Base-by-base conservation (phyloP, 2,888 invertebrate species). In the Agonum fuliginosum region DNA sequence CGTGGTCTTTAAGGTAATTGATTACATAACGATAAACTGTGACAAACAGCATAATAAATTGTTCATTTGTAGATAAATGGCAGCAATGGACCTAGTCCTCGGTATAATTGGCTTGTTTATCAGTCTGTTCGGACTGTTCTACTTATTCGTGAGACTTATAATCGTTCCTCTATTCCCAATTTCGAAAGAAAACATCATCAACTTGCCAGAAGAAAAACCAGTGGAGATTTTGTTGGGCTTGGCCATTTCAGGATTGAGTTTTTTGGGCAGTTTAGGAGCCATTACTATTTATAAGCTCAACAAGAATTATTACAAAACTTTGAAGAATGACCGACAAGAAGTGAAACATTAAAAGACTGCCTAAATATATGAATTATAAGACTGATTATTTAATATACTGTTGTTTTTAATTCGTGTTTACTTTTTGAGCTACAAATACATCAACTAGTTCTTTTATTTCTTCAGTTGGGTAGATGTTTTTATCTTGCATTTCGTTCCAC, bases 401-500 rank as follows among this genome's bases (percentile, higher is more conserved):
- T 41, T 41, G 41, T 1, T 1, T 48, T 48, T 48, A 43, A 43
- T 43, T 43, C 1, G 12, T 43, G 14, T 43, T 43, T 43, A 43
- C 5, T 43, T 41, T 10, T 48, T 75, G 67, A 2, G 12, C 24
- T n/a, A 41, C 27, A 43, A 77, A 70, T 14, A 12, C 24, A 14
- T 22, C 27, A 34, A 77, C 34, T 24, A 77, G 14, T 54, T 70
- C 43, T 77, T 58, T 77, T 41, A 91, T 87, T 79, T 87, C 87
- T 81, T 87, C 84, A 0, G 88, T 86, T 0, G 89, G 88, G 0
- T 82, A 82, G 10, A 87, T 79, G 78, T 89, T 87, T 0, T 82
- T 81, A 17, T 89, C 89, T 80, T 88, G 87, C 86, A 90, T 87
- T 78, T 85, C 84, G 27, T 84, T 84, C 88, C 89, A 90, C 3